Conservation (phyloP, 1,140 invertebrate genomes). For the Aricia agestis region DNA sequence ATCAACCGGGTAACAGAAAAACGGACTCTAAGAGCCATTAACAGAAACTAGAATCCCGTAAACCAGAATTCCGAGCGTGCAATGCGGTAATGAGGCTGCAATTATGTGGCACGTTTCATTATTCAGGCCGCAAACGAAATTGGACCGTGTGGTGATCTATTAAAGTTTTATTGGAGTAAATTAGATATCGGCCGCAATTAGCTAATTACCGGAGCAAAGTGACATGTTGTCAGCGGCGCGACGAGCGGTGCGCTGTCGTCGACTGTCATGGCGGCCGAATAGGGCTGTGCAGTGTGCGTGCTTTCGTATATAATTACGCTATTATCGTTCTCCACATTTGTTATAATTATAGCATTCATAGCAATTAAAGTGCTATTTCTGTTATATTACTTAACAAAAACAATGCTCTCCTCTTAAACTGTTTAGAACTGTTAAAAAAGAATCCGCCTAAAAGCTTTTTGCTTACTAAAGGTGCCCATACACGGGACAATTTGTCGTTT, state of each 20-base stretch:
- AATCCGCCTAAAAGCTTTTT: too few relatives aligned
- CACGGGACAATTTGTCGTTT: too few relatives aligned
- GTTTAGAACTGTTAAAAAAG: background rate
- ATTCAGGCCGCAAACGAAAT: slow-evolving; percentile 15
- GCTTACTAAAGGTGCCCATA: too few relatives aligned
- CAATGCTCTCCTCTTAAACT: background rate
- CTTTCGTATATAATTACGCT: slow-evolving; percentile 7
- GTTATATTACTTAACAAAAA: background rate
- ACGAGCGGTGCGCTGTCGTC: slow-evolving; percentile 52
- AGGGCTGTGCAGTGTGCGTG: slow-evolving; percentile 31
- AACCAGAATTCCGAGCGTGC: slow-evolving; percentile 14
- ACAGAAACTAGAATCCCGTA: background rate
- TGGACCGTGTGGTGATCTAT: slow-evolving; percentile 15
- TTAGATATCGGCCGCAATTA: slow-evolving; percentile 37
- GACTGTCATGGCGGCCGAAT: slow-evolving; percentile 37
- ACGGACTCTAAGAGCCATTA: background rate
- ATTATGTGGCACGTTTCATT: slow-evolving; percentile 34
- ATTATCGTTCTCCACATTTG: slow-evolving; percentile 9
- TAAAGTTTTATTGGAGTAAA: slow-evolving; percentile 28
- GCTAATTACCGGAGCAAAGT: slow-evolving; percentile 48
- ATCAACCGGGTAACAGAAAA: background rate
- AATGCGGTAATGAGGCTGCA: slow-evolving; percentile 32
- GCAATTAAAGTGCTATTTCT: slow-evolving; percentile 9
- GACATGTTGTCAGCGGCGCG: slow-evolving; percentile 44
- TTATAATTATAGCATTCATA: background rate